Evolutionary conservation across 2,797 vertebrate species (phyloP).

Genomic region (Cossypha heuglini): DNA sequence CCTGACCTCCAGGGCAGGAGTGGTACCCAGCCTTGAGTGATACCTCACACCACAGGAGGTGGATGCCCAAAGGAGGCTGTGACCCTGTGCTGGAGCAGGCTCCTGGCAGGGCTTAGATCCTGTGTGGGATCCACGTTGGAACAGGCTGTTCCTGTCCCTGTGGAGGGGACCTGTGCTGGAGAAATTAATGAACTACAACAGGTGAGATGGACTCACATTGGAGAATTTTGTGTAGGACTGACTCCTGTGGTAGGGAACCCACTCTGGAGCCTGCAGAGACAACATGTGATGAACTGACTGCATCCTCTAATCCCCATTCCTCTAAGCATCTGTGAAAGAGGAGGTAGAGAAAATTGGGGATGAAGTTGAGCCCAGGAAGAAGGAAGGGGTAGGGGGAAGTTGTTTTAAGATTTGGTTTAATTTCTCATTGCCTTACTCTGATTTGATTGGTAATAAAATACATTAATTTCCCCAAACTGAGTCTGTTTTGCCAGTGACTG

Average conservation of each 20-base stretch:
- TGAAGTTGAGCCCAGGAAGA: background rate
- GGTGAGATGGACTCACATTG: rapidly evolving
- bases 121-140: background rate
- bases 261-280: background rate
- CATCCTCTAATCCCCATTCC: background rate
- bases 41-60: rapidly evolving
- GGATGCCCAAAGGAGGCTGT: background rate
- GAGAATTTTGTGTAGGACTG: background rate
- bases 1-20: rapidly evolving
- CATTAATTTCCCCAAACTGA: background rate
- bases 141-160: background rate
- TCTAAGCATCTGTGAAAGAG: background rate
- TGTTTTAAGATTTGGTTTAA: background rate
- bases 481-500: background rate
- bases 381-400: background rate
- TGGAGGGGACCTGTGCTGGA: background rate
- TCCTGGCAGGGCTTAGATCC: background rate
- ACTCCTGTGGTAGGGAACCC: background rate
- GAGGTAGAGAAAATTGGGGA: background rate
- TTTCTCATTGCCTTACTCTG: background rate
- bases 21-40: background rate
- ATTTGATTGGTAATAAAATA: background rate
- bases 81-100: too few species aligned
- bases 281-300: rapidly evolving
- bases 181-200: too few species aligned